Percentiles rank a stretch among this genome's conserved stretches.
phyloP scores from a whole-genome alignment of 2,113 vertebrate species.

The Cheilinus undulatus region DNA sequence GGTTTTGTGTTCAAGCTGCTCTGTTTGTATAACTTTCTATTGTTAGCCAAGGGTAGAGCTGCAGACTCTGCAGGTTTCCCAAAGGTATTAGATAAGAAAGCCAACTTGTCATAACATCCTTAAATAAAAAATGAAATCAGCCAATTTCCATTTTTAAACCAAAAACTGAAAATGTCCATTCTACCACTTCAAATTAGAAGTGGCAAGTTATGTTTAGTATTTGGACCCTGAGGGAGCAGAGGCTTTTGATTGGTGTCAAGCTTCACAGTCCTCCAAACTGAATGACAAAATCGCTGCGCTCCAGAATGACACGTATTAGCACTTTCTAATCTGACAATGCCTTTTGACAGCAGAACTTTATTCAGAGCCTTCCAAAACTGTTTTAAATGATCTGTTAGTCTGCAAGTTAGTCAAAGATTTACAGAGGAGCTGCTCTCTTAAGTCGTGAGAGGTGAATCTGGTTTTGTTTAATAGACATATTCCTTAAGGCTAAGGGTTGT shows the following conservation, averaged over 20 bases:
- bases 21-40: background rate
- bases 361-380: background rate
- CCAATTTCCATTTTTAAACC: background rate
- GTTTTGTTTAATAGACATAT: background rate
- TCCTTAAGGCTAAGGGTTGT: background rate
- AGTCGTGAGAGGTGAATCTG: background rate
- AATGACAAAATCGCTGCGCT: constrained; percentile 10
- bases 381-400: background rate
- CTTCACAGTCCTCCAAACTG: constrained; percentile 1
- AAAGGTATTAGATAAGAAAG: constrained; percentile 1
- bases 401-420: too few relatives aligned
- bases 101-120: background rate
- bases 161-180: background rate
- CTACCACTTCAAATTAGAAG: background rate
- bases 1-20: background rate
- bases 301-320: background rate
- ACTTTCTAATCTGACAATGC: background rate
- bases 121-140: background rate
- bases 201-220: background rate
- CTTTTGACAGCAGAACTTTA: background rate
- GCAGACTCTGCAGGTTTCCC: background rate
- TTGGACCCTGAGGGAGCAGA: background rate
- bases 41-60: constrained; percentile 2
- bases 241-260: constrained; percentile 15
- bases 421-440: background rate